Evolutionary conservation across 2,113 vertebrate genomes (phyloP), one percentile per base, ranked within the genome.

Genomic region (Cephalopterus ornatus): DNA sequence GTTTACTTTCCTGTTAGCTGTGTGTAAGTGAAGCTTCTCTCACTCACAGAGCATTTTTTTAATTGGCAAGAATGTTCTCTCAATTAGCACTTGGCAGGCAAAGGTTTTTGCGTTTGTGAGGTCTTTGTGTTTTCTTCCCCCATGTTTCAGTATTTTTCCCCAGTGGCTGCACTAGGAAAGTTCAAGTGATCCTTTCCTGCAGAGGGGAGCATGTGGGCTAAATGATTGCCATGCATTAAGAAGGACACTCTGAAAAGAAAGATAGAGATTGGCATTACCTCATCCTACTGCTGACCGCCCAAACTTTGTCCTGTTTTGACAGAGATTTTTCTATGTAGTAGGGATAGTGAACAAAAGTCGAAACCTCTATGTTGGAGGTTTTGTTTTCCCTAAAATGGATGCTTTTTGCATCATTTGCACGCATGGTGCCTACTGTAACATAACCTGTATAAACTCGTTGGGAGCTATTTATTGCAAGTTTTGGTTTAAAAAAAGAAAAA

Each of bases 71-170:
- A 84, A 68, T 65, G 59, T 88, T 92, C 59, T 90, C 59, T 85
- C 78, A 66, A 6, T 97, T 90, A 88, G 82, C 26, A 27, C 52
- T 86, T 32, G 10, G 82, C 67, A 83, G 50, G 58, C 74, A 74
- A 58, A 94, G 16, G 18, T 66, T 94, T 89, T 82, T 78, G 39
- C 42, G 28, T 93, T 95, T 80, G 92, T 74, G 93, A 96, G 82
- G 67, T 90, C 88, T 90, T 88, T 90, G 53, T 85, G 22, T 83
- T 94, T 91, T 67, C 50, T 65, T 78, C 58, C 79, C 63, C 85
- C 4, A 2, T 19, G 1, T 86, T 92, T 88, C 61, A 84, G 24
- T 53, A 6, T 96, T 92, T 96, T 95, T 92, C 85, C 68, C 50
- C 37, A 27, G 83, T 39, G 92, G 66, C 67, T 90, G 68, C 0